Evolutionary conservation across 2,113 vertebrate genomes (phyloP), one percentile per base, ranked within the genome.

Genomic region (Carettochelys insculpta): DNA sequence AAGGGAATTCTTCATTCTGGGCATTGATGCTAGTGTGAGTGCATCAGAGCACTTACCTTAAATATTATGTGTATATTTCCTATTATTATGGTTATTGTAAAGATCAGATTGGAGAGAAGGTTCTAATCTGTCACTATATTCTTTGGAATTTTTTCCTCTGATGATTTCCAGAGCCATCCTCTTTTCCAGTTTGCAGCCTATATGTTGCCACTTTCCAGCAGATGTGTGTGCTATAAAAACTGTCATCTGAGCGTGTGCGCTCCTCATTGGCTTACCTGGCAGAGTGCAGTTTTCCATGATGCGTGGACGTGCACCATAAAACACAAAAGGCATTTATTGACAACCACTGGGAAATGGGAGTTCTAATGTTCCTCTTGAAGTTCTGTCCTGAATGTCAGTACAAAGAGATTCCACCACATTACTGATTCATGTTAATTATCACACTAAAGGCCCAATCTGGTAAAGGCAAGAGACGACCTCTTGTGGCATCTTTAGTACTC

Each of bases 401-500:
- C 77, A 53, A 25, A 38, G 3, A 3, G 2, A 24, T 82, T 58
- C 84, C 34, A 6, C 90, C 47, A 22, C 45, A 58, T 11, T 3
- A 0, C 68, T 2, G 45, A 3, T 5, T 58, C 65, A 3, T 61
- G 82, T 73, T 58, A 81, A 82, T 34, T 88, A 7, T 48, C 80
- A 83, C 82, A 2, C 51, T 87, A 43, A 29, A 41, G 25, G 71
- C 47, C 80, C 65, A 10, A 2, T 1, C 82, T 86, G 85, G 91
- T 90, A 95, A 93, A 91, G 58, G 25, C 77, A 93, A 90, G 93
- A 95, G 95, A 48, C 54, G 92, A 86, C 53, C 65, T 78, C 88
- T 88, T 93, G 84, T 92, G 71, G 13, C 7, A 75, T 13, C 3
- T 12, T 75, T 29, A 1, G 1, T 54, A 82, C 77, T 51, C 75